Evolutionary conservation across 1,140 invertebrate species (phyloP), one percentile per base, ranked within the genome.

Genomic region (Bombus haemorrhoidalis): DNA sequence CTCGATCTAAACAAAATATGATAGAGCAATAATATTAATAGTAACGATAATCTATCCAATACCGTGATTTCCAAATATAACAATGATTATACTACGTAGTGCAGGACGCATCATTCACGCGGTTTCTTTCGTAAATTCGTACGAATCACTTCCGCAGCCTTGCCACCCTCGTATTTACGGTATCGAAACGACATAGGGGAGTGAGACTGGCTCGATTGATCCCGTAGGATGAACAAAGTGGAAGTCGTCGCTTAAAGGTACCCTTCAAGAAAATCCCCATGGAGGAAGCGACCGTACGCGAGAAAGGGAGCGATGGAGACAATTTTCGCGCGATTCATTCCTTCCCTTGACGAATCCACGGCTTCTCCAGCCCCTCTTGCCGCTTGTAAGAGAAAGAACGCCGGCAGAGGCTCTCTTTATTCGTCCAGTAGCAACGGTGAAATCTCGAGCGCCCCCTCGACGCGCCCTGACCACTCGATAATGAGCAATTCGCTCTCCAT

Each of bases 401-500:
- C 0, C 32, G 47, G 62, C 53, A 39, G 53, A 71, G 76, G 25
- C 53, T 37, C 32, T 53, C 72, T 71, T 86, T 71, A 57, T 81
- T 84, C 66, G 77, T 83, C 57, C 32, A 83, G 37, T 34, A 79
- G 34, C 71, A 62, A 79, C 81, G 83, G 79, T 87, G 74, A 89
- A 93, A 91, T 91, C 88, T 86, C 81, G 73, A 74, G 66, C 66
- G 78, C 68, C 82, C 83, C 83, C 78, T 84, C 59, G 86, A 72
- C 80, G 81, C 59, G 87, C 86, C 87, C 76, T 87, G 87, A 88
- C 86, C 90, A 91, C 92, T 93, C 90, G 87, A 90, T 93, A 93
- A 94, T 93, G 91, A 93, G 92, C 92, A 91, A 93, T 94, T 94
- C 89, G 92, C 90, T 93, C 87, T 85, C 91, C 92, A 92, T 93